Percentiles rank a stretch among this genome's conserved stretches.
phyloP scores from a whole-genome alignment of 2,797 vertebrate genomes.

The Sebastolobus altivelis region DNA sequence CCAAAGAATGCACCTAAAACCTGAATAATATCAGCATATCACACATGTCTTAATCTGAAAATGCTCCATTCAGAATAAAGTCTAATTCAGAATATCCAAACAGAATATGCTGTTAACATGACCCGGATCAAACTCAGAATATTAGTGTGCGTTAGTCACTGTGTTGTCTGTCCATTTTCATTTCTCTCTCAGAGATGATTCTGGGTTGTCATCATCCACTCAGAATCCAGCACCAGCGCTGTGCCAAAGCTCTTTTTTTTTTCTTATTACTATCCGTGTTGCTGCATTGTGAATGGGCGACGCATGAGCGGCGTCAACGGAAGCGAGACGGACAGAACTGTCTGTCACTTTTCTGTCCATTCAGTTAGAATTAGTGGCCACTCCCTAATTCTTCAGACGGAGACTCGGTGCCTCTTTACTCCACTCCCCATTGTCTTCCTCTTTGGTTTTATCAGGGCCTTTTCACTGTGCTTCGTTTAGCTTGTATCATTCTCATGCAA shows the following conservation, averaged over 20 bases:
- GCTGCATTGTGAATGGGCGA: constrained; percentile 3
- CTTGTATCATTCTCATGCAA: not conserved
- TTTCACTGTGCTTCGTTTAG: constrained; percentile 8
- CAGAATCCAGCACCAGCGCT: not conserved
- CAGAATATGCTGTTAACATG: too few relatives aligned
- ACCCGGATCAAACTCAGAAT: too few relatives aligned
- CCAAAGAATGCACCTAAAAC: too few relatives aligned
- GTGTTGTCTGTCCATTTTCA: not conserved
- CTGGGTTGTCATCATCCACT: constrained; percentile 18
- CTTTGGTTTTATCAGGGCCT: not conserved
- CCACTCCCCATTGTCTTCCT: not conserved
- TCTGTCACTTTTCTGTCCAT: constrained; percentile 17
- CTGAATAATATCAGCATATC: too few relatives aligned
- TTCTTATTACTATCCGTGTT: not conserved
- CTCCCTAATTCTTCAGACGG: not conserved
- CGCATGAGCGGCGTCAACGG: not conserved
- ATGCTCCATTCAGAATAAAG: too few relatives aligned
- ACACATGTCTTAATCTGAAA: too few relatives aligned
- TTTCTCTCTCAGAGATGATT: constrained; percentile 8
- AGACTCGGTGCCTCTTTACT: not conserved
- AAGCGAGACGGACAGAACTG: not conserved
- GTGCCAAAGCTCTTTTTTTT: not conserved
- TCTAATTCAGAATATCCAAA: too few relatives aligned
- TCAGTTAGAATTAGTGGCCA: constrained; percentile 1
- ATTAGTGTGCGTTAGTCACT: not conserved